Percentiles rank a stretch among this genome's conserved stretches.
Conservation (phyloP, 1,140 invertebrate genomes). For the Eriocheir sinensis region DNA sequence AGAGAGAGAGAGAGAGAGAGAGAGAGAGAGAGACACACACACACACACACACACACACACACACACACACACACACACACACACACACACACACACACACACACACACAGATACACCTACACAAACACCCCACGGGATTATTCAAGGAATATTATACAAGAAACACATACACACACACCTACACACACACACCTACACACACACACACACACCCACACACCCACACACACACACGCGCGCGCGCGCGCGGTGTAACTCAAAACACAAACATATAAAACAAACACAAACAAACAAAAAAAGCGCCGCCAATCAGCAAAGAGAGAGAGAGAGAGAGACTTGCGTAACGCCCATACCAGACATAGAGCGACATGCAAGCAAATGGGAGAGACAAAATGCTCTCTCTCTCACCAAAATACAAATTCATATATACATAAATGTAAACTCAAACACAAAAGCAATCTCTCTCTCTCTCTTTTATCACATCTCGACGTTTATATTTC, state of each 20-base stretch:
- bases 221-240: neutral
- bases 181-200: conserved; percentile 10
- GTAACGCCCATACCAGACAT: neutral
- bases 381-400: neutral
- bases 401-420: neutral
- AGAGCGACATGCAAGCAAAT: neutral
- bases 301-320: neutral
- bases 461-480: neutral
- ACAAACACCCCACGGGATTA: too few relatives aligned
- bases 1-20: neutral
- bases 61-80: conserved; percentile 13
- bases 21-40: neutral
- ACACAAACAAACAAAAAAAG: neutral
- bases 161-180: neutral
- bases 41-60: conserved; percentile 43
- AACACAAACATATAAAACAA: neutral
- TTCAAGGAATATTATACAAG: neutral
- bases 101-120: neutral
- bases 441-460: too few relatives aligned
- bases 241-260: neutral
- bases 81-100: neutral
- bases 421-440: too few relatives aligned
- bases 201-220: neutral
- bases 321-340: conserved; percentile 22
- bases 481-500: neutral